Evolutionary conservation across 1,140 invertebrate genomes (phyloP).

Genomic region (Brevipalpus yothersi): DNA sequence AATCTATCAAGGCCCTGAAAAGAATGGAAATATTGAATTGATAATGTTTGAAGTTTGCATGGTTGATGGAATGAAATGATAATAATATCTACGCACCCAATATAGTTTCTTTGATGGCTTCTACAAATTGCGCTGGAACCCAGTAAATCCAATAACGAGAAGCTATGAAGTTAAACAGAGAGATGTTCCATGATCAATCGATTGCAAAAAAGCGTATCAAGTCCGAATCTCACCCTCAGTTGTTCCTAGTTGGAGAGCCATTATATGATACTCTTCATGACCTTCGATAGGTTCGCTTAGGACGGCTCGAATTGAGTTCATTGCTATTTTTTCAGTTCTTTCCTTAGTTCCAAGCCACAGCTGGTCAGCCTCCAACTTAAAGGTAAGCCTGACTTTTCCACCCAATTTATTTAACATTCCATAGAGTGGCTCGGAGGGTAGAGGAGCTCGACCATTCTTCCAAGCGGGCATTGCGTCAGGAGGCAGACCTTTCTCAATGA

Average conservation of each 20-base stretch:
- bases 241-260: constrained; percentile 61
- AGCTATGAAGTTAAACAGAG: constrained; percentile 19
- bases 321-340: constrained; percentile 69
- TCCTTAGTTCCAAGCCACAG: constrained; percentile 84
- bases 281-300: constrained; percentile 61
- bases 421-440: constrained; percentile 53
- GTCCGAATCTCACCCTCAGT: constrained; percentile 29
- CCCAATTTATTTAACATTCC: constrained; percentile 79
- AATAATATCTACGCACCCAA: constrained; percentile 26
- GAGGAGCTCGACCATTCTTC: constrained; percentile 39
- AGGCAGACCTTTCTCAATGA: constrained; percentile 67
- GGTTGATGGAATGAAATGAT: too few relatives aligned
- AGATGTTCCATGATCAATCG: background rate
- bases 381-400: constrained; percentile 73
- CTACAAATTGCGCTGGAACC: constrained; percentile 67
- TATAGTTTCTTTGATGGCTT: constrained; percentile 71
- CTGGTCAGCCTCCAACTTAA: constrained; percentile 74
- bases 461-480: constrained; percentile 71
- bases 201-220: background rate
- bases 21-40: too few relatives aligned
- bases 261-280: constrained; percentile 73
- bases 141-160: constrained; percentile 82
- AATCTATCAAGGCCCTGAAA: too few relatives aligned
- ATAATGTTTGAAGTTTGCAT: too few relatives aligned
- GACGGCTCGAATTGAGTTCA: constrained; percentile 66